Base-by-base conservation (phyloP, 2,888 invertebrate species). In the Xylota sylvarum region DNA sequence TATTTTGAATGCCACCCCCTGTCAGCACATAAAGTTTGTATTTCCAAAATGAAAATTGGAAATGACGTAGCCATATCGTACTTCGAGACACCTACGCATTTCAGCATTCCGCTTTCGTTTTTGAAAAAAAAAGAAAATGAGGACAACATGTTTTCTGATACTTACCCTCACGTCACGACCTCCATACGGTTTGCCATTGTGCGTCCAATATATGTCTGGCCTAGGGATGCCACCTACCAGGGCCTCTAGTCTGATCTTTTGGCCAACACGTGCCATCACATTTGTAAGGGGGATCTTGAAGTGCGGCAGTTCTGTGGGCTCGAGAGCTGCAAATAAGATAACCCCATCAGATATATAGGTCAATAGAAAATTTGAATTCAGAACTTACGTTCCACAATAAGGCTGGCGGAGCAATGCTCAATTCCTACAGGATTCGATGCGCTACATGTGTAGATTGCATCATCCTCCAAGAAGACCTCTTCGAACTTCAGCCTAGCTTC, bases 401-500 rank as follows among this genome's bases (percentile, higher is more conserved):
- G 92, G 85, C 93, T 94, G 4, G 95, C 95, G 10, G 94, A 94
- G 73, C 94, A 94, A 76, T 95, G 94, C 12, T 94, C 95, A 64
- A 94, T 93, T 58, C 96, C 96, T 14, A 95, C 92, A 79, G 94
- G 94, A 93, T 96, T 96, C 0, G 93, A 93, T 7, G 96, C 96
- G 89, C 94, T 94, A 90, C 96, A 96, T 0, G 94, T 94, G 90
- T 96, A 96, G 58, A 94, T 94, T 0, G 95, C 96, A 88, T 95
- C 94, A 91, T 97, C 96, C 70, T 95, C 95, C 52, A 94, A 90
- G 77, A 93, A 93, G 3, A 96, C 94, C 90, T 95, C 95, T 65
- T 96, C 95, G 88, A 97, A 95, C 89, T 94, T 94, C 77, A 97
- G 91, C 32, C 95, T 93, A 62, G 97, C 97, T 70, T 96, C 95